A percentile compares a stretch with the other conserved stretches of the same genome.
phyloP scores from a whole-genome alignment of 1,140 invertebrate species.

The fruit fly (Drosophila melanogaster) region Release_6_plus_ISO1_MT NT_037436.4:782001-782500 shows the following conservation, averaged over 20 bases:
- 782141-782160: slow-evolving; percentile 33
- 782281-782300: slow-evolving; percentile 14
- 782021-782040: slow-evolving; percentile 72
- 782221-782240: slow-evolving; percentile 47
- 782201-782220: slow-evolving; percentile 76
- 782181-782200: slow-evolving; percentile 67
- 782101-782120: slow-evolving; percentile 69
- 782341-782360: no score
- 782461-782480: slow-evolving; percentile 72
- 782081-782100: slow-evolving; percentile 19
- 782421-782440: slow-evolving; percentile 35
- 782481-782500: slow-evolving; percentile 59
- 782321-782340: neutral
- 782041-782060: slow-evolving; percentile 82
- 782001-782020: slow-evolving; percentile 48
- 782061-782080: slow-evolving; percentile 29
- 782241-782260: slow-evolving; percentile 29
- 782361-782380: no score
- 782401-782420: neutral
- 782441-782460: slow-evolving; percentile 49
- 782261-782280: slow-evolving; percentile 11
- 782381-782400: neutral
- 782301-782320: slow-evolving; percentile 4
- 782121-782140: slow-evolving; percentile 62
- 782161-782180: slow-evolving; percentile 83